These are phyloP conservation scores for Xanthorhoe designata DNA, from an alignment of 2,888 invertebrate species.

Conservation along the genomic window DNA sequence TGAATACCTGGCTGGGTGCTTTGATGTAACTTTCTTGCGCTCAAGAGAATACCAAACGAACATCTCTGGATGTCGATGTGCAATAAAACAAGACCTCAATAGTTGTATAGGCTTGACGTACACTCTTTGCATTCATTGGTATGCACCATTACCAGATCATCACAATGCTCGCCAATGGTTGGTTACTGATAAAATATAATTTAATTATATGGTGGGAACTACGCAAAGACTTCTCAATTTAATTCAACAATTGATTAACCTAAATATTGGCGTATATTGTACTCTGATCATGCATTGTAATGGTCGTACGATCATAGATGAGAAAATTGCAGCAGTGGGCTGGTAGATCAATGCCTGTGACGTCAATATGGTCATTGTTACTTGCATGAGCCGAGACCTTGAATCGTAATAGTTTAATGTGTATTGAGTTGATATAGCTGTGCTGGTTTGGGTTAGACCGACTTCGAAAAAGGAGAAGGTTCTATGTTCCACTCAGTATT, in stretches of 20 bases:
- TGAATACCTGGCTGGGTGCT: constrained; percentile 25
- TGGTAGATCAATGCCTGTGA: constrained; percentile 62
- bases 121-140: constrained; percentile 1
- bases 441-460: constrained; percentile 12
- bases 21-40: constrained; percentile 30
- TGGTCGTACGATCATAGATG: constrained; percentile 40
- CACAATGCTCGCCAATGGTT: neutral
- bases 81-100: neutral
- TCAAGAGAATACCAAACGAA: constrained; percentile 18
- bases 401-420: constrained; percentile 29
- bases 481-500: too few relatives aligned
- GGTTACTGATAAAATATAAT: neutral
- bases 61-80: neutral
- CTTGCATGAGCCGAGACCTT: constrained; percentile 44
- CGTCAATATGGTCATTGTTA: constrained; percentile 51
- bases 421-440: constrained; percentile 10
- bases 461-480: too few relatives aligned
- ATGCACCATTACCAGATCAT: constrained; percentile 9
- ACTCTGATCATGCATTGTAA: constrained; percentile 14
- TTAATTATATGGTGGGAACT: neutral
- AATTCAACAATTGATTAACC: neutral
- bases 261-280: constrained; percentile 1
- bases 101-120: neutral
- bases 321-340: constrained; percentile 52
- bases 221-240: neutral